Percentiles rank a stretch among this genome's conserved stretches.
Evolutionary conservation across 2,797 vertebrate genomes (phyloP).

Genomic region (Oryzias dopingdopingensis): DNA sequence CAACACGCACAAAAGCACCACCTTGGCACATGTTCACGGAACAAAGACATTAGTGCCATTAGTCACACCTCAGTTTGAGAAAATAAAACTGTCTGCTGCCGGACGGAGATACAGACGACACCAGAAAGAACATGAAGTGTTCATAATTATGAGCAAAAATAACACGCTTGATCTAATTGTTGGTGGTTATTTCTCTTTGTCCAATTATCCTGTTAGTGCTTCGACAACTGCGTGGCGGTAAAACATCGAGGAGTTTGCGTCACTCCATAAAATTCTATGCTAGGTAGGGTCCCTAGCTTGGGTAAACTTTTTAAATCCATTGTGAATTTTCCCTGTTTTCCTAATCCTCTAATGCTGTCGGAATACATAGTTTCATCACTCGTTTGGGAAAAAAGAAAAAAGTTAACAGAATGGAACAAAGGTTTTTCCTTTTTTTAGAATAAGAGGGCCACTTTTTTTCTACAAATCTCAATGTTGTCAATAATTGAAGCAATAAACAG

Average conservation of each 20-base stretch:
- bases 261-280: neutral
- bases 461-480: too few relatives aligned
- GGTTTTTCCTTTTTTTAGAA: too few relatives aligned
- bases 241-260: slow-evolving; percentile 1
- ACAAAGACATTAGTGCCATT: slow-evolving; percentile 24
- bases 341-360: slow-evolving; percentile 2
- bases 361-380: slow-evolving; percentile 23
- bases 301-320: slow-evolving; percentile 29
- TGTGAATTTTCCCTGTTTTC: slow-evolving; percentile 10
- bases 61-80: slow-evolving; percentile 31
- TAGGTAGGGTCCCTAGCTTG: neutral
- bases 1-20: slow-evolving; percentile 11
- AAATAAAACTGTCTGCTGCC: slow-evolving; percentile 19
- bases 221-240: neutral
- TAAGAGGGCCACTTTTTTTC: too few relatives aligned
- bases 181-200: slow-evolving; percentile 2
- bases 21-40: slow-evolving; percentile 15
- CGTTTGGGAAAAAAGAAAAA: slow-evolving; percentile 7
- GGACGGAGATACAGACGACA: neutral
- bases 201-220: neutral
- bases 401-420: too few relatives aligned
- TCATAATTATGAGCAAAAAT: neutral
- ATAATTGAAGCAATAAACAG: too few relatives aligned
- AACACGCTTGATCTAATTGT: neutral
- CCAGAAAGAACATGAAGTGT: neutral